Evolutionary conservation across 1,140 invertebrate genomes (phyloP), one percentile per base, ranked within the genome.

Genomic region (Onthophagus taurus): DNA sequence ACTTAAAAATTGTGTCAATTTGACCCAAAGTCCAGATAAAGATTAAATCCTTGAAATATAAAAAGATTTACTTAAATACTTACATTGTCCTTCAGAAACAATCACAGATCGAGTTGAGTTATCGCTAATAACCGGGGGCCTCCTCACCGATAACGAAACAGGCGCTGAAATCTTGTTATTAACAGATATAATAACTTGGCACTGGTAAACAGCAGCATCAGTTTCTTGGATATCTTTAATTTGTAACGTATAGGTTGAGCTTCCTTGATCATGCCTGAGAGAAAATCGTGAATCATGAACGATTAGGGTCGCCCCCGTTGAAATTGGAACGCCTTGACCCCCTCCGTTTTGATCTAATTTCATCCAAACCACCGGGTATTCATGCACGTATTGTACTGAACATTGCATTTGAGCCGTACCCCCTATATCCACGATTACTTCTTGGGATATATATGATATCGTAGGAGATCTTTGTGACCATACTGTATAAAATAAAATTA

Each of bases 171-270:
- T 80, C 61, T 79, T 80, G 59, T 80, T 91, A 29, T 70, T 83
- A 0, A 85, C 61, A 0, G 83, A 80, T 41, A 90, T 82, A 4
- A 90, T 63, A 16, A 94, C 81, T 65, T 91, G 83, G 55, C 91
- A 95, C 42, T 83, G 78, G 61, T 94, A 94, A 51, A 73, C 77
- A 16, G 88, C 90, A 1, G 86, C 86, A 64, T 95, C 90, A 0
- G 86, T 91, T 66, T 95, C 90, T 72, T 94, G 89, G 38, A 94
- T 89, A 58, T 94, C 89, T 67, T 89, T 91, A n/a, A 94, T 84
- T 78, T 88, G 61, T 42, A 68, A 61, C 5, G 51, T 58, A 42
- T 57, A 64, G 0, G 62, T 63, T 14, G 60, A 61, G 53, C 61
- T 64, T 9, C 53, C 83, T 59, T 88, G 74, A 63, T 92, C 86